Evolutionary conservation across 2,113 vertebrate species (phyloP).

Genomic region (Bettongia penicillata): DNA sequence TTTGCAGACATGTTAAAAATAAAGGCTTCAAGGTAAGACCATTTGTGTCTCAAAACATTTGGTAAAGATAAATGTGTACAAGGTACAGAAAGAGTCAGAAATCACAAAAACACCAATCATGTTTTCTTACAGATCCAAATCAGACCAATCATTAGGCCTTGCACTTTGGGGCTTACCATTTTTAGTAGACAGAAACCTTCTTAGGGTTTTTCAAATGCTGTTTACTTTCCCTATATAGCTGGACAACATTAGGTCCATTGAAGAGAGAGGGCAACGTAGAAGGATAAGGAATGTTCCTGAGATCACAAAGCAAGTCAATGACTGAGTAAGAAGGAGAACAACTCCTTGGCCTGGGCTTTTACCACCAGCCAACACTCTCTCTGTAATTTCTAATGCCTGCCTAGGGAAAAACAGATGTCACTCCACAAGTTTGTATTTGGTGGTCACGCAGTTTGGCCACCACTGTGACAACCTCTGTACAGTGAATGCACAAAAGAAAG

Average conservation of each 20-base stretch:
- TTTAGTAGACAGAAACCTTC: neutral
- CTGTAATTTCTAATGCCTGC: neutral
- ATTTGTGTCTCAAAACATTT: neutral
- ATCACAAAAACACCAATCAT: neutral
- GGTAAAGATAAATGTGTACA: neutral
- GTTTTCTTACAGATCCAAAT: neutral
- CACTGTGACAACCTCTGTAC: neutral
- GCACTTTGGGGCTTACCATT: neutral
- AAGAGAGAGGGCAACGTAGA: neutral
- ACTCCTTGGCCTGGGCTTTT: neutral
- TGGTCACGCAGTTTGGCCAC: neutral
- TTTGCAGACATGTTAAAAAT: neutral
- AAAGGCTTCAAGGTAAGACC: neutral
- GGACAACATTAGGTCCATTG: neutral
- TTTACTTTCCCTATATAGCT: neutral
- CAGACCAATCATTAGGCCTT: neutral
- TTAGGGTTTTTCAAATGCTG: neutral
- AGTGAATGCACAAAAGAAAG: neutral
- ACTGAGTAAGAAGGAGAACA: neutral
- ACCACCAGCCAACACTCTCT: neutral
- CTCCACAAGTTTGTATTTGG: neutral
- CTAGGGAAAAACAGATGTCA: neutral
- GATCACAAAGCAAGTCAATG: neutral
- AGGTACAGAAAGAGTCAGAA: neutral
- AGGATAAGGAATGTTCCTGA: conserved; percentile 10